phyloP scores from a whole-genome alignment of 2,113 vertebrate genomes.

The Madoqua kirkii region DNA sequence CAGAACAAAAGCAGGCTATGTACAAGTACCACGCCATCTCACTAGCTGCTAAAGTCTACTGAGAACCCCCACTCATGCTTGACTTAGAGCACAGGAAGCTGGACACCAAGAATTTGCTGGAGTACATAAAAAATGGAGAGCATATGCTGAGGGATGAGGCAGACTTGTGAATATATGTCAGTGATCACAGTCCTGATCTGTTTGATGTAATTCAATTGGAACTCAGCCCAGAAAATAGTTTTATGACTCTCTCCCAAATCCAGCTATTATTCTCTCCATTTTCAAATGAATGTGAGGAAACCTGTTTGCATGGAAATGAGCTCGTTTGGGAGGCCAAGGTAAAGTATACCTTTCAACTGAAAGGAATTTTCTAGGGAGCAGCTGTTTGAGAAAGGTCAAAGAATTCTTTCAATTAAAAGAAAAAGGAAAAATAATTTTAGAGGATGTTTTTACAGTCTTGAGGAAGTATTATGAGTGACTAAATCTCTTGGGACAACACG shows the following conservation, averaged over 20 bases:
- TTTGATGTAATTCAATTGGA: slow-evolving; percentile 25
- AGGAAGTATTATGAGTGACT: slow-evolving; percentile 42
- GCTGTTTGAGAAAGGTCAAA: slow-evolving; percentile 54
- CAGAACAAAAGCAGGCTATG: not conserved
- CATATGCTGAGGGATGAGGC: not conserved
- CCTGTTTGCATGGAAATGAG: slow-evolving; percentile 24
- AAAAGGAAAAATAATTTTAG: slow-evolving; percentile 56
- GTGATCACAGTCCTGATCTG: not conserved
- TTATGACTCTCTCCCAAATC: not conserved
- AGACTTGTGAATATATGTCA: not conserved
- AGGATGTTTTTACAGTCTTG: slow-evolving; percentile 48
- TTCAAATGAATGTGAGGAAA: slow-evolving; percentile 38
- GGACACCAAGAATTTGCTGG: not conserved
- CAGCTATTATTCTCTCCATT: not conserved
- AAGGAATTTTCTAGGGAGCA: slow-evolving; percentile 47
- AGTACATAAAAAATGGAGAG: not conserved
- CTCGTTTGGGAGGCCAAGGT: slow-evolving; percentile 33
- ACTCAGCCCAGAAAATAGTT: slow-evolving; percentile 39
- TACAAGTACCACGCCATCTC: not conserved
- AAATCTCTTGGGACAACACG: slow-evolving; percentile 29
- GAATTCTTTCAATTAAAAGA: slow-evolving; percentile 60
- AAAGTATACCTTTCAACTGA: slow-evolving; percentile 29
- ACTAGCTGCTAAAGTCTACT: not conserved
- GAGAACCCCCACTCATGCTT: not conserved
- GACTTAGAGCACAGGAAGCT: not conserved